Evolutionary conservation across 2,888 invertebrate genomes (phyloP).

Genomic region (Lottia gigantea): DNA sequence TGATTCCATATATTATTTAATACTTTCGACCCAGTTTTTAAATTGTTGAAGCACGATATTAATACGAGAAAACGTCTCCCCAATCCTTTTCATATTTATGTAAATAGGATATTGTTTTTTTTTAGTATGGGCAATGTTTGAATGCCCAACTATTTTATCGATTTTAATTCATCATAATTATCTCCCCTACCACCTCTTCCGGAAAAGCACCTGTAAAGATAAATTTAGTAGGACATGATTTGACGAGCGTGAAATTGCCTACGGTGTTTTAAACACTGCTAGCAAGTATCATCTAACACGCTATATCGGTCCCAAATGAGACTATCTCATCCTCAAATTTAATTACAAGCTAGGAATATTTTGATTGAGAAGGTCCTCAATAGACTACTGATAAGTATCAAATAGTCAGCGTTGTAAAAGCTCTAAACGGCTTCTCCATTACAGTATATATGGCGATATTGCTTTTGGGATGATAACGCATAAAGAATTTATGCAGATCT

Average conservation of each 20-base stretch:
- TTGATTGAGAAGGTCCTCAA: background rate
- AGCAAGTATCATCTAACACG: background rate
- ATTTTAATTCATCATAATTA: background rate
- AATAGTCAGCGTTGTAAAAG: background rate
- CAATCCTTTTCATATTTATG: too few species aligned
- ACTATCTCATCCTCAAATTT: background rate
- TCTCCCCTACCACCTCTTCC: background rate
- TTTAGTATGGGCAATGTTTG: background rate
- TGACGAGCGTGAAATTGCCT: background rate
- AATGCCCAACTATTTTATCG: background rate
- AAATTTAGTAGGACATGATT: background rate
- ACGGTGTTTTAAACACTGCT: background rate
- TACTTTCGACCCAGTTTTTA: too few species aligned
- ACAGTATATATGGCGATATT: too few species aligned
- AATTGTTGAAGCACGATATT: too few species aligned
- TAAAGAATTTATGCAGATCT: too few species aligned
- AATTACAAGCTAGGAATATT: background rate
- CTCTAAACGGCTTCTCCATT: too few species aligned
- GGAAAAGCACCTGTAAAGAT: background rate
- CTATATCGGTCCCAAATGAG: background rate
- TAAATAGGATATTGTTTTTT: too few species aligned
- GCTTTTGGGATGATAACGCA: too few species aligned
- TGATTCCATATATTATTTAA: too few species aligned
- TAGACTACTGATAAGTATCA: background rate
- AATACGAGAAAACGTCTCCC: too few species aligned